Conservation (phyloP, 1,140 invertebrate genomes). For the Gryon sp. region DNA sequence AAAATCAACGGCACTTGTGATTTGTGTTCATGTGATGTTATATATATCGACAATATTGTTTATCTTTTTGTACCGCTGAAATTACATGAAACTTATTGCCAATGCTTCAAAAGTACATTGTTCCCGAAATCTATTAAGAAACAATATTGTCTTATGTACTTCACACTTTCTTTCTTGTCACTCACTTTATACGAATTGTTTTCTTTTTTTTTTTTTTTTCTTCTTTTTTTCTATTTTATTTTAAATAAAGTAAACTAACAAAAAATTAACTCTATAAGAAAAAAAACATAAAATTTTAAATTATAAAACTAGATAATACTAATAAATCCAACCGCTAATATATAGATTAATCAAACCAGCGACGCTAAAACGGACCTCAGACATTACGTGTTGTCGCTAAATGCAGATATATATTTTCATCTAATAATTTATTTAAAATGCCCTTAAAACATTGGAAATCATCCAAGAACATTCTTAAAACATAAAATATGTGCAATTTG, state of each 20-base stretch:
- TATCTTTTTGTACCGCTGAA: neutral
- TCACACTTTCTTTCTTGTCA: slow-evolving; percentile 16
- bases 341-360: slow-evolving; percentile 7
- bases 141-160: slow-evolving; percentile 2
- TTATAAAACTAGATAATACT: slow-evolving; percentile 30
- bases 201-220: slow-evolving; percentile 9
- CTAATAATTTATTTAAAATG: too few relatives aligned
- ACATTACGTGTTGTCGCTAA: too few relatives aligned
- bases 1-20: slow-evolving; percentile 17
- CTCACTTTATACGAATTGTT: slow-evolving; percentile 14
- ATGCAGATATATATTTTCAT: too few relatives aligned
- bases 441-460: too few relatives aligned
- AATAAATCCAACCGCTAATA: slow-evolving; percentile 36
- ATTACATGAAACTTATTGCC: too few relatives aligned
- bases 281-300: slow-evolving; percentile 28
- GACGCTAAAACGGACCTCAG: too few relatives aligned
- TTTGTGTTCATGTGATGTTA: neutral
- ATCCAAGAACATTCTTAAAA: too few relatives aligned
- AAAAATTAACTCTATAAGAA: slow-evolving; percentile 24
- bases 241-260: too few relatives aligned
- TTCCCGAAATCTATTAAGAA: too few relatives aligned
- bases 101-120: too few relatives aligned
- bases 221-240: too few relatives aligned
- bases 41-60: neutral
- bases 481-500: too few relatives aligned